Conservation (phyloP, 1,140 invertebrate species). For the Riptortus pedestris region DNA sequence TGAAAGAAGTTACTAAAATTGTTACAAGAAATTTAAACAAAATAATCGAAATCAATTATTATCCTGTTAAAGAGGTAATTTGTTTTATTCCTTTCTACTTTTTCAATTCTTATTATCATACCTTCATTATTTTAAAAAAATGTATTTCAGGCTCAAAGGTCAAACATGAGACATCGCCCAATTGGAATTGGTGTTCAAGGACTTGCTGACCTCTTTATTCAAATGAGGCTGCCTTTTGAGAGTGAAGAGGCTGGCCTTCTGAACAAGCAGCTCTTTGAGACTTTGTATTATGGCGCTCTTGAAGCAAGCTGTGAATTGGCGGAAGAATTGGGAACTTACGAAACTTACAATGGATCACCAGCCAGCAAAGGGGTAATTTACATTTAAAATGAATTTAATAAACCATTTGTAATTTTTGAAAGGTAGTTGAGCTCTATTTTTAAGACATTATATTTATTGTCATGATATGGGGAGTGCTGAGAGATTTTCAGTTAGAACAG, state of each 20-base stretch:
- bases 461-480: too few relatives aligned
- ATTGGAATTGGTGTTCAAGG: conserved; percentile 96
- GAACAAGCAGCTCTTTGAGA: conserved; percentile 97
- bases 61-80: conserved; percentile 78
- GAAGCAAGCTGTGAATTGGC: conserved; percentile 95
- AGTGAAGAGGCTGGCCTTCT: conserved; percentile 72
- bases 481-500: too few relatives aligned
- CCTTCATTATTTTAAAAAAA: background rate
- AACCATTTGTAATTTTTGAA: too few relatives aligned
- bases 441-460: too few relatives aligned
- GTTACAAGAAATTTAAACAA: conserved; percentile 91
- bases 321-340: conserved; percentile 73
- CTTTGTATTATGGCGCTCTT: conserved; percentile 92
- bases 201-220: conserved; percentile 89
- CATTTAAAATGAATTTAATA: background rate
- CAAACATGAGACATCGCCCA: conserved; percentile 87
- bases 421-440: too few relatives aligned
- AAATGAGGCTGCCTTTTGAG: conserved; percentile 90
- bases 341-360: conserved; percentile 82
- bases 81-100: background rate
- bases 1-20: conserved; percentile 80
- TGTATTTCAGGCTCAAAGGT: conserved; percentile 50
- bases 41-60: conserved; percentile 95
- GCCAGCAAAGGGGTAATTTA: conserved; percentile 73
- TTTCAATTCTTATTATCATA: conserved; percentile 4